Base-by-base conservation (phyloP, 37 sponge, comb jelly and placozoan species). In the Crambe crambe region DNA sequence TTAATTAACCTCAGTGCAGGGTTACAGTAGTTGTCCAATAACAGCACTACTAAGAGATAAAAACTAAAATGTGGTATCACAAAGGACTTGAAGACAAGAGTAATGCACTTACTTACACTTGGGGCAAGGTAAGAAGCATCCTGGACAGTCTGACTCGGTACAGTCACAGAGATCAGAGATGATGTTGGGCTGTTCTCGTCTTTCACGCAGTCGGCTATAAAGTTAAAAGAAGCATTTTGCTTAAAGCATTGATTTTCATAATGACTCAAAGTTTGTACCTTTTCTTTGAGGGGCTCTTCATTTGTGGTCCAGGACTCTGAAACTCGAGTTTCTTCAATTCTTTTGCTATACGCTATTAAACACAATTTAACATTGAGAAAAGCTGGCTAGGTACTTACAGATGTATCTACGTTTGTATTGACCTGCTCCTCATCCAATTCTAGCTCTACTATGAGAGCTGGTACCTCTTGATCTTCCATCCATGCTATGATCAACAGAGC, bases 91-190 rank as follows among this genome's bases (percentile, higher is more conserved):
- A n/a, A n/a, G n/a, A n/a, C n/a, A n/a, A n/a, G n/a, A n/a, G n/a
- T n/a, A n/a, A 23, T 27, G 4, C 41, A 40, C 62, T 58, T 31
- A 79, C 79, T 66, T 66, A 75, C 83, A 82, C 75, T 74, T 82
- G 0, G 65, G 66, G 57, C 87, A 86, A 0, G 87, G 87, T 3
- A 80, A 39, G 59, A 81, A 86, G 58, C 87, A 86, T 15, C 87
- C 87, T 34, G 87, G 82, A 74, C 87, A 86, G 22, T 56, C 59
- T 0, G 34, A 2, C 25, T 80, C 60, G 34, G 72, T 3, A 30
- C 87, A 86, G 81, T 86, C 87, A 75, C 87, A 86, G 38, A 31
- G 56, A 35, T 36, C 43, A 70, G 42, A 37, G 42, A 27, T 71
- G n/a, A 10, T 2, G 25, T 4, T 20, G 17, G n/a, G n/a, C n/a